phyloP scores from a whole-genome alignment of 2,888 invertebrate genomes.

The Ischnura elegans region DNA sequence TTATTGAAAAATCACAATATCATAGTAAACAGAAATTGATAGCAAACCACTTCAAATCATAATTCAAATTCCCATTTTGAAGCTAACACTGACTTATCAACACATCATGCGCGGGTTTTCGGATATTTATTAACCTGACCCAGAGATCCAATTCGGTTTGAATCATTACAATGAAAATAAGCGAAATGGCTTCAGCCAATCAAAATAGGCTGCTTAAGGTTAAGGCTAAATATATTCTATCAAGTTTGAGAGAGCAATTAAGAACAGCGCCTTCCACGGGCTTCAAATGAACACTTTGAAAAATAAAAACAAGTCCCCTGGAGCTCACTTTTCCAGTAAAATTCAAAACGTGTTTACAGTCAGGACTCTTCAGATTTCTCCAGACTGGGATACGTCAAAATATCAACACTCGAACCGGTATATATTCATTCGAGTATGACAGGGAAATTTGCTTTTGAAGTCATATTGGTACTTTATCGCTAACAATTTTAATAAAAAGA shows the following conservation, averaged over 20 bases:
- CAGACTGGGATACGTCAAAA: conserved; percentile 32
- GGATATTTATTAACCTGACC: too few species aligned
- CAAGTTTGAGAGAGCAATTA: background rate
- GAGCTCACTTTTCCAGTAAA: background rate
- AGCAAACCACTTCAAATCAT: too few species aligned
- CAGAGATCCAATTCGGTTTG: too few species aligned
- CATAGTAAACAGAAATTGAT: too few species aligned
- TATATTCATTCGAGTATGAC: conserved; percentile 58
- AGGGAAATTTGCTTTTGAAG: background rate
- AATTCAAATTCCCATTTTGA: too few species aligned
- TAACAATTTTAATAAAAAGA: background rate
- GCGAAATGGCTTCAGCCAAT: too few species aligned
- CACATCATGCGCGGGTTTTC: too few species aligned
- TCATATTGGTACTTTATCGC: too few species aligned
- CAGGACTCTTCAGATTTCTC: conserved; percentile 35
- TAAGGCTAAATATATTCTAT: background rate
- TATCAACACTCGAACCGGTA: conserved; percentile 59
- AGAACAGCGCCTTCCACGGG: background rate
- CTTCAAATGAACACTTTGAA: background rate
- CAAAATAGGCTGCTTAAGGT: background rate
- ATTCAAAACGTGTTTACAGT: background rate
- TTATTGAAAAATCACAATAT: too few species aligned
- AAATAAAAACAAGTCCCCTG: background rate
- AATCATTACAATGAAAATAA: too few species aligned
- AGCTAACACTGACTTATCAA: too few species aligned